Evolutionary conservation across 2,797 vertebrate species (phyloP).

Genomic region (Sparidentex hasta): DNA sequence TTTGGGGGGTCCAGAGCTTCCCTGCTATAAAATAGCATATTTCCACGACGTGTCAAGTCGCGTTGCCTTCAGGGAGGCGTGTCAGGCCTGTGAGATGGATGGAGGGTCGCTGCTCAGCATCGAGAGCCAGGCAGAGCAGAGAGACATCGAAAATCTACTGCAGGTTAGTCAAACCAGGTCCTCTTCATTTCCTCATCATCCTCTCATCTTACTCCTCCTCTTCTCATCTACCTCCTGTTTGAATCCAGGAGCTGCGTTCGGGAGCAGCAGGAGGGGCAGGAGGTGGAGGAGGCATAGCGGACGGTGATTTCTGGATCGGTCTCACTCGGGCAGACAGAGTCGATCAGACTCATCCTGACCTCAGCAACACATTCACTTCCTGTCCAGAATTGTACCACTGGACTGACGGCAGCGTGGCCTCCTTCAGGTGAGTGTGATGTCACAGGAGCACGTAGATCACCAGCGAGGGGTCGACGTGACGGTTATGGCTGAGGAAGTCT

Average conservation of each 20-base stretch:
- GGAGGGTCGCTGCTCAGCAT: slow-evolving; percentile 91
- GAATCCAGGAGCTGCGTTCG: slow-evolving; percentile 88
- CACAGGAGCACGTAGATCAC: too few relatives aligned
- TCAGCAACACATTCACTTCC: slow-evolving; percentile 76
- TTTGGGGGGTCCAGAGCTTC: slow-evolving; percentile 83
- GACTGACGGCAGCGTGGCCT: slow-evolving; percentile 90
- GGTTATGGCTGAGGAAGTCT: too few relatives aligned
- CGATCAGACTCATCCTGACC: slow-evolving; percentile 77
- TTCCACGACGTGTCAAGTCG: slow-evolving; percentile 94
- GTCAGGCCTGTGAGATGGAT: slow-evolving; percentile 90
- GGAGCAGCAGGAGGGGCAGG: slow-evolving; percentile 67
- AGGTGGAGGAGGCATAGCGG: slow-evolving; percentile 79
- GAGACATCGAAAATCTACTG: slow-evolving; percentile 89
- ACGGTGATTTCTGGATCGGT: slow-evolving; percentile 98
- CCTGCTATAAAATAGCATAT: slow-evolving; percentile 96
- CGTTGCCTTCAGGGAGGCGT: slow-evolving; percentile 92
- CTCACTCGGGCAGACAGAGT: slow-evolving; percentile 86
- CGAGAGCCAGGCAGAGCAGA: slow-evolving; percentile 89
- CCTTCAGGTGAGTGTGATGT: slow-evolving; percentile 85
- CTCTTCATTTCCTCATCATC: background rate
- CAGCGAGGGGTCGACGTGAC: too few relatives aligned
- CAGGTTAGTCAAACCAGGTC: slow-evolving; percentile 56
- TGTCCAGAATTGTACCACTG: slow-evolving; percentile 93
- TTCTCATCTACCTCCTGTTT: background rate
- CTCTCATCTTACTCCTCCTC: background rate